These are phyloP conservation scores for Drosophila percnosoma DNA, from an alignment of 2,888 invertebrate species.

Conservation along the genomic window DNA sequence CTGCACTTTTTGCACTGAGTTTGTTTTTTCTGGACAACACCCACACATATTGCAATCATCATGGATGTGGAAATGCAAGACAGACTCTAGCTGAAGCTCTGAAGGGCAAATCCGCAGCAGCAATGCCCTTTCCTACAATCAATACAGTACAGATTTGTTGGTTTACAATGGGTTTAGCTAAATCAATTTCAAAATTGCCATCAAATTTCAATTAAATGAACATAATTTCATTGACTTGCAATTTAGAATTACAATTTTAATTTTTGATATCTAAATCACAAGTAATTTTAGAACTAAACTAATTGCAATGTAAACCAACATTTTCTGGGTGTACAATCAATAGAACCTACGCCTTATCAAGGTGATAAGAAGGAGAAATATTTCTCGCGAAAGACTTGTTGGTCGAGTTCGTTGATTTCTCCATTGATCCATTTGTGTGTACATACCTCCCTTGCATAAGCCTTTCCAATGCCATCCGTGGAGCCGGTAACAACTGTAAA, in stretches of 20 bases:
- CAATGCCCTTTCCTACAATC: neutral
- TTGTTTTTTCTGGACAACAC: slow-evolving; percentile 3
- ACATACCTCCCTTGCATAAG: slow-evolving; percentile 90
- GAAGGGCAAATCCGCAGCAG: neutral
- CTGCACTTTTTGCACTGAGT: slow-evolving; percentile 37
- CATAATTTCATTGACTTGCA: neutral
- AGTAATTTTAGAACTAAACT: neutral
- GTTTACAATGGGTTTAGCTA: neutral
- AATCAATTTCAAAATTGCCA: neutral
- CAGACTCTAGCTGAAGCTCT: neutral
- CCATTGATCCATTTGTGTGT: slow-evolving; percentile 1
- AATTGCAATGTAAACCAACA: neutral
- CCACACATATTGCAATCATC: slow-evolving; percentile 30
- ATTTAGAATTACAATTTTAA: neutral
- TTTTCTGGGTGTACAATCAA: neutral
- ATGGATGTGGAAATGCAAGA: slow-evolving; percentile 25
- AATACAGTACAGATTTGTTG: neutral
- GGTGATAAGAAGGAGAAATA: neutral
- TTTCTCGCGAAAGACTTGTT: neutral
- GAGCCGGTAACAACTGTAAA: slow-evolving; percentile 93
- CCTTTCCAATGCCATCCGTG: slow-evolving; percentile 95
- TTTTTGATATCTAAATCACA: neutral
- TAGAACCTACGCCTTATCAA: neutral
- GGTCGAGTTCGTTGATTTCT: neutral
- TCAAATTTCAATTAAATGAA: neutral